A percentile compares a stretch with the other conserved stretches of the same genome.
These are phyloP conservation scores for Drosophila barbarae DNA, from an alignment of 2,888 invertebrate species.

Conservation along the genomic window DNA sequence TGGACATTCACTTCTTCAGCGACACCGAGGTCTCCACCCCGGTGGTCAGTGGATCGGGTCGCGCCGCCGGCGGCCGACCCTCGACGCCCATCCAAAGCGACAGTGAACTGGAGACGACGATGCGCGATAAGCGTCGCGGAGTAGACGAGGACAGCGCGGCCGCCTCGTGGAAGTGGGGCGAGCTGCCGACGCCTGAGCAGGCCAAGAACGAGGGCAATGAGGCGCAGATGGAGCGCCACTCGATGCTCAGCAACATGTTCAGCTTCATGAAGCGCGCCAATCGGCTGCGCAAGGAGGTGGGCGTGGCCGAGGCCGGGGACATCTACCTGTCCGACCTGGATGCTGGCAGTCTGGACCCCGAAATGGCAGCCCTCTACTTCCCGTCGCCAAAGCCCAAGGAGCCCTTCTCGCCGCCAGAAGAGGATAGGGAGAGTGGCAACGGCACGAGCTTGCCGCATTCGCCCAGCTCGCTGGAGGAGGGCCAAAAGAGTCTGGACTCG, in stretches of 20 bases:
- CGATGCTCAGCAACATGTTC: slow-evolving; percentile 94
- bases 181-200: slow-evolving; percentile 83
- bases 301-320: slow-evolving; percentile 83
- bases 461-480: slow-evolving; percentile 90
- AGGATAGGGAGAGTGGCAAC: slow-evolving; percentile 97
- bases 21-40: slow-evolving; percentile 90
- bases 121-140: slow-evolving; percentile 78
- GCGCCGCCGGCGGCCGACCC: slow-evolving; percentile 83
- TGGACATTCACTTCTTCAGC: slow-evolving; percentile 93
- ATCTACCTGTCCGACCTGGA: slow-evolving; percentile 94
- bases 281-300: slow-evolving; percentile 82
- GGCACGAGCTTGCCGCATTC: slow-evolving; percentile 97
- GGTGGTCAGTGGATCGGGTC: slow-evolving; percentile 83
- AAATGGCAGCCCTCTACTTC: slow-evolving; percentile 93
- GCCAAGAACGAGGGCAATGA: slow-evolving; percentile 60
- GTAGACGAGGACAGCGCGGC: slow-evolving; percentile 73
- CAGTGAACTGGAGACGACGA: slow-evolving; percentile 91
- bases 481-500: slow-evolving; percentile 88
- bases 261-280: slow-evolving; percentile 92
- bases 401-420: slow-evolving; percentile 82
- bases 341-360: slow-evolving; percentile 94
- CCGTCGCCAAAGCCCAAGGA: slow-evolving; percentile 80
- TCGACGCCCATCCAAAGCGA: slow-evolving; percentile 95
- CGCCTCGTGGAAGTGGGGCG: slow-evolving; percentile 93
- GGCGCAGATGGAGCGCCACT: slow-evolving; percentile 80